phyloP scores from a whole-genome alignment of 2,113 vertebrate species.

The Sceloporus tristichus region DNA sequence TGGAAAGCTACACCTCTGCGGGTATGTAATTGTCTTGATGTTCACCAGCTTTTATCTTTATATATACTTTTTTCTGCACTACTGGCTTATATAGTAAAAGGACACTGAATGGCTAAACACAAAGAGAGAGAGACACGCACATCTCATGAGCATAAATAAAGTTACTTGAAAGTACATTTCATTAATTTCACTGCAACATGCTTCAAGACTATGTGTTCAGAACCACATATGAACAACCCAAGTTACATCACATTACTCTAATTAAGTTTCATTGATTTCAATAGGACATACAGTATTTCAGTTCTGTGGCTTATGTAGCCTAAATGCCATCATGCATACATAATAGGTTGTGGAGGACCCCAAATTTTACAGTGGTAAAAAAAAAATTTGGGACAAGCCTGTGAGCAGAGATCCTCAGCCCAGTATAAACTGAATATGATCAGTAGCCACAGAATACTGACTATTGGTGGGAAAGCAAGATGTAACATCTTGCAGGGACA shows the following conservation, averaged over 20 bases:
- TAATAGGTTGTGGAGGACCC: background rate
- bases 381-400: background rate
- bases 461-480: background rate
- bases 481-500: background rate
- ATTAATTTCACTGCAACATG: background rate
- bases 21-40: constrained; percentile 79
- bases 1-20: constrained; percentile 93
- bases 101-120: too few relatives aligned
- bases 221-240: background rate
- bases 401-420: background rate
- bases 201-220: background rate
- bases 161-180: background rate
- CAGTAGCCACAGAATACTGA: background rate
- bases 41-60: background rate
- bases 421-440: background rate
- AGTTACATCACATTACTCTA: background rate
- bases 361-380: background rate
- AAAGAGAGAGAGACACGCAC: too few relatives aligned
- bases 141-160: background rate
- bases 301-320: background rate
- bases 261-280: background rate
- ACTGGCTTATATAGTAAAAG: background rate
- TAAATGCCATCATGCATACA: background rate
- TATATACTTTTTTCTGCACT: constrained; percentile 18
- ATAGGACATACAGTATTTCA: too few relatives aligned